Base-by-base conservation (phyloP, 2,888 invertebrate species). In the Malachius bipustulatus region DNA sequence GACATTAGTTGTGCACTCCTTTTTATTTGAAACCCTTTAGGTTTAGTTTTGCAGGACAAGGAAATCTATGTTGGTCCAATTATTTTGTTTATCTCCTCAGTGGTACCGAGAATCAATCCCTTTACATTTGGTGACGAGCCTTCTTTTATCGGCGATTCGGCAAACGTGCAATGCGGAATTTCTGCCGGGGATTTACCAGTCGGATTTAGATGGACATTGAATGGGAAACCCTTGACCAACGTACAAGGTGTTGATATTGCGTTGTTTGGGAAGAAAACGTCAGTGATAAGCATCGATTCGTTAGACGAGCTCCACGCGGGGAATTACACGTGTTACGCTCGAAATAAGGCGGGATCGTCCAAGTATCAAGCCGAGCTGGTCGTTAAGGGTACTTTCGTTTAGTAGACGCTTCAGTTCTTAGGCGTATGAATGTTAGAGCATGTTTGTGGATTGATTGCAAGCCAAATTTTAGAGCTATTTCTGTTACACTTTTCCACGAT, bases 171-270 rank as follows among this genome's bases (percentile, higher is more conserved):
- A 36, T 79, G 79, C 57, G 71, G 74, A 46, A 70, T 75, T 32
- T 70, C 72, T 37, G 73, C 76, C 59, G 80, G 83, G 39, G 83
- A 83, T 62, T 65, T 73, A 41, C 82, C 83, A 3, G 66, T 83
- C 54, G 67, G 68, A 35, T 73, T 82, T 39, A 64, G 67, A 16
- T 83, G 82, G 82, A 73, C 73, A 38, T 76, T 81, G 61, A 77
- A 80, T 65, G 75, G 74, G 39, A 69, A 69, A 56, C 66, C 69
- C 38, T 62, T 75, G 53, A 65, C 66, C 46, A 60, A 63, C 32
- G 65, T 65, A 45, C 61, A 63, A 48, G 69, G 65, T 51, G 67
- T 72, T 49, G 62, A 61, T 35, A 66, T 75, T 32, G 64, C 68
- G 26, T 71, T 69, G 57, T 55, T 65, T 50, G 57, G 67, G 35